Conservation (phyloP, 2,888 invertebrate species). For the Andrena praecox region DNA sequence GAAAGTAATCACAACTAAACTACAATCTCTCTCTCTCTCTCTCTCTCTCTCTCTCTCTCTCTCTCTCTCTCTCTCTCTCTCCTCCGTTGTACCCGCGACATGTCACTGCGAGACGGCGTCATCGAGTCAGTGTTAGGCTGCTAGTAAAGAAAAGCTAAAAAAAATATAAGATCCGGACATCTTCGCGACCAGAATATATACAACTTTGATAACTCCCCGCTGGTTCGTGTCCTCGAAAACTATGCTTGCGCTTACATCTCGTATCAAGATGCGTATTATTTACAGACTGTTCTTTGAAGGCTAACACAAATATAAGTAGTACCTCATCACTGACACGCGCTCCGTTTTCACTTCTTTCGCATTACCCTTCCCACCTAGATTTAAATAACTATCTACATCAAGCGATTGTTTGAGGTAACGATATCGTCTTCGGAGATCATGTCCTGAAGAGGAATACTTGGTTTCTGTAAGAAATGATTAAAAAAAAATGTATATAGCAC, state of each 20-base stretch:
- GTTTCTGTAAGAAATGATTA: constrained; percentile 72
- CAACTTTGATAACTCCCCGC: constrained; percentile 39
- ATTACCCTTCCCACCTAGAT: constrained; percentile 14
- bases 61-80: neutral
- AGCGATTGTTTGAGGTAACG: constrained; percentile 73
- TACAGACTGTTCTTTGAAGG: constrained; percentile 54
- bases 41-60: constrained; percentile 12
- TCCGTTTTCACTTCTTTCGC: constrained; percentile 16
- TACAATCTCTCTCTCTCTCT: neutral
- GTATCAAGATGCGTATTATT: constrained; percentile 53
- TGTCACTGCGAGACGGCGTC: constrained; percentile 11
- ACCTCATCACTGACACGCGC: constrained; percentile 43
- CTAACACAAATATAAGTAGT: constrained; percentile 39
- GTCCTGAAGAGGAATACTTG: constrained; percentile 73
- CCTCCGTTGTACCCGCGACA: neutral
- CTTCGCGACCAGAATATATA: constrained; percentile 40
- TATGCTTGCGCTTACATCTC: constrained; percentile 30
- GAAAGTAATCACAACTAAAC: constrained; percentile 21
- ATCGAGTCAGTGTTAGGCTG: constrained; percentile 16
- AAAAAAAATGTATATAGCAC: constrained; percentile 12
- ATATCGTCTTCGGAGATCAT: constrained; percentile 78
- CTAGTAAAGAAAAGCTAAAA: constrained; percentile 51
- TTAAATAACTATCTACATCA: constrained; percentile 64
- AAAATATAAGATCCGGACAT: constrained; percentile 50
- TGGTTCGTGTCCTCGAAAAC: constrained; percentile 23